These are phyloP conservation scores for Rhinichthys osculus DNA, from an alignment of 2,797 vertebrate species.

Conservation along the genomic window DNA sequence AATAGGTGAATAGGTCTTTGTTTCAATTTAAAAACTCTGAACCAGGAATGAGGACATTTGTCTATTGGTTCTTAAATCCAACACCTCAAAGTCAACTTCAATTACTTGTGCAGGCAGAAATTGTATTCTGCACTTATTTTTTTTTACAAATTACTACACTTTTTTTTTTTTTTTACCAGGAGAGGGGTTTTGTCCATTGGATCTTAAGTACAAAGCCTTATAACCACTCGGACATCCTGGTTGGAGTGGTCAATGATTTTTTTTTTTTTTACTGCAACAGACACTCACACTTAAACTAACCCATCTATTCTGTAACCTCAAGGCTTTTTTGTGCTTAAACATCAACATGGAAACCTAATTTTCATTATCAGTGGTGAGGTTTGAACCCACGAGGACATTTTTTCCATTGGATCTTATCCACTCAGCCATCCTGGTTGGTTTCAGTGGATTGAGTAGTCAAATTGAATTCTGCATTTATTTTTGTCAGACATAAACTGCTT, in stretches of 20 bases:
- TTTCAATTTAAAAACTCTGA: not conserved
- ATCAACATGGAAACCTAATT: too few species aligned
- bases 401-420: not conserved
- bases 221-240: not conserved
- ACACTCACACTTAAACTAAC: not conserved
- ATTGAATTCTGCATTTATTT: not conserved
- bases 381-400: not conserved
- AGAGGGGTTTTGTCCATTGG: not conserved
- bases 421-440: not conserved
- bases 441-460: not conserved
- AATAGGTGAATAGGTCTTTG: not conserved
- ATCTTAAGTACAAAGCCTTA: not conserved
- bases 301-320: not conserved
- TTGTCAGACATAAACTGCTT: not conserved
- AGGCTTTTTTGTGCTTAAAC: not conserved
- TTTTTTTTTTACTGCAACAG: not conserved
- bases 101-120: too few species aligned
- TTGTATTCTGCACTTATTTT: too few species aligned
- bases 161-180: not conserved
- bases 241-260: not conserved
- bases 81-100: too few species aligned
- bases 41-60: not conserved
- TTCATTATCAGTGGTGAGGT: not conserved
- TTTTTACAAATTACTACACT: too few species aligned
- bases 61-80: not conserved